These are phyloP conservation scores for Drosophila repleta DNA, from an alignment of 1,140 invertebrate species.

Conservation along the genomic window DNA sequence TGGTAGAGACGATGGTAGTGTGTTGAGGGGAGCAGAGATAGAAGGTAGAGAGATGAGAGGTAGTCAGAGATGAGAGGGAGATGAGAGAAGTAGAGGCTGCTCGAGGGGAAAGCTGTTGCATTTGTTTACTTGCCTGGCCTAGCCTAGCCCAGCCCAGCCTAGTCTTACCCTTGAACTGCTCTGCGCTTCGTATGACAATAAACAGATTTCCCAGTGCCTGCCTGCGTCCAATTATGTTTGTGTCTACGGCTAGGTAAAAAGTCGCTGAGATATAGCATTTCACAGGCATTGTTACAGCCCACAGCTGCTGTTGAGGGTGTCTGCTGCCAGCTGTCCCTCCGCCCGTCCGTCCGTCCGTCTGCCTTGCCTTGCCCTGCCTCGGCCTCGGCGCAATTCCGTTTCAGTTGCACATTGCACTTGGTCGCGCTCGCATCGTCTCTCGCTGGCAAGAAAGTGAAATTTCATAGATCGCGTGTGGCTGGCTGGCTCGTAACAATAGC, in stretches of 20 bases:
- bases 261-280: constrained; percentile 26
- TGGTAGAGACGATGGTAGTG: too few relatives aligned
- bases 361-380: constrained; percentile 36
- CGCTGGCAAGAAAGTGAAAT: constrained; percentile 68
- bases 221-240: constrained; percentile 59
- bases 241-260: constrained; percentile 66
- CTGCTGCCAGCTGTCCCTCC: constrained; percentile 2
- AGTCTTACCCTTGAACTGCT: constrained; percentile 60
- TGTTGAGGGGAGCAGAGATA: too few relatives aligned
- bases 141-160: too few relatives aligned
- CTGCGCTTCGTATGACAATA: constrained; percentile 49
- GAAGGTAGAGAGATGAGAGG: not conserved
- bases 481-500: constrained; percentile 50
- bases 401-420: constrained; percentile 75
- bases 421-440: constrained; percentile 48
- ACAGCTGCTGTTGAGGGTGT: constrained; percentile 49
- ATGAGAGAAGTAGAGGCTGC: not conserved
- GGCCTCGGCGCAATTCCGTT: constrained; percentile 31
- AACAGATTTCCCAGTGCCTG: constrained; percentile 58
- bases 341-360: not conserved
- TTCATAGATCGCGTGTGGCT: constrained; percentile 58
- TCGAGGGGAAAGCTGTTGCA: not conserved
- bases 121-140: constrained; percentile 11
- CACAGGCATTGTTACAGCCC: constrained; percentile 50
- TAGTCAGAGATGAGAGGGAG: not conserved